Evolutionary conservation across 2,113 vertebrate species (phyloP), one percentile per base, ranked within the genome.

Genomic region (Ancistrus triradiatus): DNA sequence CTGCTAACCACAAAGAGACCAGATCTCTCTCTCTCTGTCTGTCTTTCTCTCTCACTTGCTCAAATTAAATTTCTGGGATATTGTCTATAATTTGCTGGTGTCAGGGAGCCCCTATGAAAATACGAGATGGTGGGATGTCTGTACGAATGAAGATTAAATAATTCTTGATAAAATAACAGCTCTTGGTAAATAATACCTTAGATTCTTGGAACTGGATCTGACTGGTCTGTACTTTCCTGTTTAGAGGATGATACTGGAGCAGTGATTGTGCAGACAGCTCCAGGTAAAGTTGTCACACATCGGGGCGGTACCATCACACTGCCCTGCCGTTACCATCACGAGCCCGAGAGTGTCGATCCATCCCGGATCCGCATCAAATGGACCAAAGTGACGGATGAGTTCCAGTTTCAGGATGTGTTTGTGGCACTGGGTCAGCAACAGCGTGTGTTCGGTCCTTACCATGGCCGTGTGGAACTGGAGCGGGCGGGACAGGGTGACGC

Each of bases 311-410:
- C 93, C 77, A 95, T 98, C 82, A 92, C 92, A 63, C 80, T 98
- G 74, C 95, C 94, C 25, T 98, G 95, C 81, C 91, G 92, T 2
- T 98, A 89, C 84, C 93, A 93, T 81, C 93, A 97, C 0, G 93
- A 97, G 56, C 81, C 89, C 0, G 77, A 91, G 1, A 77, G 81
- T 18, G 86, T 84, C 0, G 88, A 91, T 63, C 87, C 88, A 0
- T 82, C 82, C 2, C 88, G 90, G 53, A 90, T 95, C 67, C 91
- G 95, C 44, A 89, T 98, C 53, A 97, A 98, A 73, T 98, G 95
- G 95, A 95, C 92, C 67, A 98, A 98, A 68, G 90, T 97, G 60
- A 90, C 86, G 0, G 91, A 94, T 6, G 87, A 90, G 0, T 77
- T 95, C 86, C 82, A 85, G 58, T 97, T 96, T 25, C 78, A 83